A percentile compares a stretch with the other conserved stretches of the same genome.
These are phyloP conservation scores for Brachypodius melanocephalos DNA, from an alignment of 2,113 vertebrate species.

Conservation along the genomic window DNA sequence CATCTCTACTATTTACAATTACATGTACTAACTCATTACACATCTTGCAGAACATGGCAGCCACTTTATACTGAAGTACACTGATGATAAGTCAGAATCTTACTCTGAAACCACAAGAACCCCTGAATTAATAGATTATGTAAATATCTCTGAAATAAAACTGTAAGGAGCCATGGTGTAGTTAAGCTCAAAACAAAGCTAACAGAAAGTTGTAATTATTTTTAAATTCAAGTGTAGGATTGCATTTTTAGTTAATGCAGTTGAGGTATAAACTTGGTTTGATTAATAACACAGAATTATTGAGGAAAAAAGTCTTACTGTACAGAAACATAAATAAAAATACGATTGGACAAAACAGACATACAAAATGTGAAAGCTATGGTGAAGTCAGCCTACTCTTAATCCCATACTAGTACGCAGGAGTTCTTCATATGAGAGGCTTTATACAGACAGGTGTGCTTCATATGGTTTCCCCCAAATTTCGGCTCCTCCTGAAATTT, in stretches of 20 bases:
- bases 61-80: background rate
- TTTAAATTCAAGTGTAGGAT: background rate
- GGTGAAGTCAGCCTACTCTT: background rate
- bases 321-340: background rate
- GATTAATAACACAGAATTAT: background rate
- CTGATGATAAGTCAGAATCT: background rate
- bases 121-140: background rate
- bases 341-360: background rate
- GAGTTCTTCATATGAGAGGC: rapidly evolving
- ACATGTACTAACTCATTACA: background rate
- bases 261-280: background rate
- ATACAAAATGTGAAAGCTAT: background rate
- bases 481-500: background rate
- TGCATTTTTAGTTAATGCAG: background rate
- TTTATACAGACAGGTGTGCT: background rate
- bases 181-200: background rate
- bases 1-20: background rate
- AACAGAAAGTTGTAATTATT: background rate
- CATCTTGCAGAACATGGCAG: background rate
- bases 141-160: background rate
- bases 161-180: background rate
- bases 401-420: background rate
- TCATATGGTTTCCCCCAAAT: background rate
- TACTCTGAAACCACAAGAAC: background rate
- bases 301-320: background rate